These are phyloP conservation scores for Catostomus latipinnis DNA, from an alignment of 2,797 vertebrate species.

Conservation along the genomic window DNA sequence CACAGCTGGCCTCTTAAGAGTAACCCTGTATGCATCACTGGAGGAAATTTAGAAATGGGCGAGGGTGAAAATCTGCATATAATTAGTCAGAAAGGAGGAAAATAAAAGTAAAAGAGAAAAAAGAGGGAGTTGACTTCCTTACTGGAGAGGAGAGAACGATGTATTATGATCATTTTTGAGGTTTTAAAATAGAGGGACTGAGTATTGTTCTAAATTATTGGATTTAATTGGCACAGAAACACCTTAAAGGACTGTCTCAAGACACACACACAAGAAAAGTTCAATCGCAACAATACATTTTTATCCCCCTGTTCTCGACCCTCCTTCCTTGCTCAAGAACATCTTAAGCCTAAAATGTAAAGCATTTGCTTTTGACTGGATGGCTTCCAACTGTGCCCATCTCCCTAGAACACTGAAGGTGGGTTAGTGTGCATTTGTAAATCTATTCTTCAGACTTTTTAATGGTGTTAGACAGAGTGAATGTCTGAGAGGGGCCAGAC, in stretches of 20 bases:
- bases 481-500: constrained; percentile 4
- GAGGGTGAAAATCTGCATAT: constrained; percentile 24
- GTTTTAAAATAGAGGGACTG: constrained; percentile 22
- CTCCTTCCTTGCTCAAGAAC: constrained; percentile 1
- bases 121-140: constrained; percentile 23
- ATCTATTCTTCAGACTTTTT: constrained; percentile 27
- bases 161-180: constrained; percentile 16
- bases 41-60: constrained; percentile 45
- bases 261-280: constrained; percentile 14
- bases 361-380: constrained; percentile 37
- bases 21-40: constrained; percentile 24
- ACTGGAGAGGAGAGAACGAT: constrained; percentile 16
- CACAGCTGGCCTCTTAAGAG: constrained; percentile 15
- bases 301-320: not conserved
- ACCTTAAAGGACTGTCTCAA: constrained; percentile 21
- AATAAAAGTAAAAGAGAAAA: constrained; percentile 11
- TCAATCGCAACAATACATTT: not conserved
- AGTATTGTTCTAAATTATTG: constrained; percentile 43
- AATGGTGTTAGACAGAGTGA: constrained; percentile 37
- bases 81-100: constrained; percentile 4
- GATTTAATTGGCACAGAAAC: constrained; percentile 22
- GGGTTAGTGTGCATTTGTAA: constrained; percentile 19
- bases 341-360: constrained; percentile 24
- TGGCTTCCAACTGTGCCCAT: constrained; percentile 39
- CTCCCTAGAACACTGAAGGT: constrained; percentile 25